These are phyloP conservation scores for Phylloscopus trochiloides DNA, from an alignment of 2,113 vertebrate genomes.

Conservation along the genomic window DNA sequence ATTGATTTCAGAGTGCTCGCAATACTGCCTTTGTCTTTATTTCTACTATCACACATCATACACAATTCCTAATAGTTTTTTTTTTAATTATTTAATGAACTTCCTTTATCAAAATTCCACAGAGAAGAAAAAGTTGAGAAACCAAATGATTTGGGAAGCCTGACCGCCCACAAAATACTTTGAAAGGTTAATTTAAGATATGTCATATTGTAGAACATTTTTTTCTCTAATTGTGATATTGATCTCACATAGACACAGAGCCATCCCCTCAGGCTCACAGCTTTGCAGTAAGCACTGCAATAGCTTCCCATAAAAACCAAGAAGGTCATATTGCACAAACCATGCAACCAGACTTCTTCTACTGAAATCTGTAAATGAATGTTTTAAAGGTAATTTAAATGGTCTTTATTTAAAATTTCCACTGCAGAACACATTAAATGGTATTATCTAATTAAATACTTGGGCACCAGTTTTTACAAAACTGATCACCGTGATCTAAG, in stretches of 20 bases:
- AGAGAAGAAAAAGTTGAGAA: not conserved
- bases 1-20: not conserved
- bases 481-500: not conserved
- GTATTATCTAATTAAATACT: not conserved
- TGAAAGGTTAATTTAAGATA: slow-evolving; percentile 14
- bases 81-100: not conserved
- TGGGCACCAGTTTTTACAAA: not conserved
- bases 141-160: not conserved
- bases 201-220: not conserved
- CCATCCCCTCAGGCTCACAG: not conserved
- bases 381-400: not conserved
- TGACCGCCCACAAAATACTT: not conserved
- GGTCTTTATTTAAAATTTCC: not conserved
- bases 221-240: not conserved
- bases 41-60: not conserved
- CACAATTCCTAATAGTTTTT: not conserved
- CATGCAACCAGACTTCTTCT: not conserved
- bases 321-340: not conserved
- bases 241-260: not conserved
- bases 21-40: not conserved
- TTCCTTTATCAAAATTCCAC: slow-evolving; percentile 11
- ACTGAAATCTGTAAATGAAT: not conserved
- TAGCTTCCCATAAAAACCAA: not conserved
- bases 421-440: not conserved
- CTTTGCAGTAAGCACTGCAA: not conserved